Evolutionary conservation across 2,888 invertebrate species (phyloP), one percentile per base, ranked within the genome.

Genomic region (Myopa tessellatipennis): DNA sequence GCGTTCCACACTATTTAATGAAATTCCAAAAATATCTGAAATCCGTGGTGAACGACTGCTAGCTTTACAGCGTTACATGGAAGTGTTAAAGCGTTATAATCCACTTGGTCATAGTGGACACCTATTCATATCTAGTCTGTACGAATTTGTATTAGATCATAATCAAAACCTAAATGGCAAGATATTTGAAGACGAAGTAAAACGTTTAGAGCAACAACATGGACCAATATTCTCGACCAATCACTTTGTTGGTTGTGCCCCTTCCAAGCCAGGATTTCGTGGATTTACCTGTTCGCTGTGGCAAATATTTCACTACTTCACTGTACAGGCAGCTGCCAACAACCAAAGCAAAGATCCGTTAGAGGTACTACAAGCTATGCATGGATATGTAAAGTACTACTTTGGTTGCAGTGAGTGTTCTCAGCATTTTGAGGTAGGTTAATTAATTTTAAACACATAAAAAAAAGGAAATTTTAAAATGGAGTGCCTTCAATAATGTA

Each of bases 211-310:
- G 85, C 84, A 85, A 7, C 87, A 90, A 52, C 89, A 92, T 82
- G 87, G 90, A n/a, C 91, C 92, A 18, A 91, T 94, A 8, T 88
- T 86, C 78, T 85, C 88, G 0, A 85, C 90, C 0, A 84, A 85
- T 36, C 89, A 90, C n/a, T 98, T 95, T 93, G 89, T 95, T 55
- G 94, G 94, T 3, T 99, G 99, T 86, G 91, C 91, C 82, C 96
- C 97, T 12, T 97, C 97, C 83, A 91, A 92, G 77, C 89, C 92
- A 0, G 82, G 83, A 3, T 93, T 92, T 83, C 91, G 98, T 72
- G 98, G 98, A 14, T 99, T 96, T 88, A 95, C 98, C 0, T 99
- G 99, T 89, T 95, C 97, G 0, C 90, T 99, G 52, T 99, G 99
- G 99, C 95, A 94, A 16, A 90, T 98, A 82, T 99, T 98, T 87